Conservation (phyloP, 1,140 invertebrate species). For the Venturia canescens region DNA sequence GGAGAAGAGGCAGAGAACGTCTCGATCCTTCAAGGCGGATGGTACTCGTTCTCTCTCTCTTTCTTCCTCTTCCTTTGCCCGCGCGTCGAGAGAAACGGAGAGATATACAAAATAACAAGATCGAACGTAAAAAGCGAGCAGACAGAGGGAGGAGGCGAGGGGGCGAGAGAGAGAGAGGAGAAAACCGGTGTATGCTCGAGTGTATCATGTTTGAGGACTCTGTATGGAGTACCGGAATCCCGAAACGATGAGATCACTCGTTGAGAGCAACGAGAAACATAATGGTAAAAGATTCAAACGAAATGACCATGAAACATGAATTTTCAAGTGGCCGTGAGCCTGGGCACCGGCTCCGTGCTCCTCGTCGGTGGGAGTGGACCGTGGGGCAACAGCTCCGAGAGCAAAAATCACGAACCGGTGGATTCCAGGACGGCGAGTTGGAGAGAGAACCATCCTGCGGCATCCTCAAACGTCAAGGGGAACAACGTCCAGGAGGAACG, state of each 20-base stretch:
- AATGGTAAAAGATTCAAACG: constrained; percentile 40
- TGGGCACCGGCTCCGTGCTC: constrained; percentile 72
- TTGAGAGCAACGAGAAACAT: background rate
- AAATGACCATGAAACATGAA: constrained; percentile 68
- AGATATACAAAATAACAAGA: background rate
- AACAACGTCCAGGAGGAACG: background rate
- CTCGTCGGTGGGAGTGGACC: constrained; percentile 61
- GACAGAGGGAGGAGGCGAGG: background rate
- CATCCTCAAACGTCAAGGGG: background rate
- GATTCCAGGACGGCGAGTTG: no score
- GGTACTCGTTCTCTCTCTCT: background rate
- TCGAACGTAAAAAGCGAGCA: background rate
- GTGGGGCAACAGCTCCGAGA: constrained; percentile 12
- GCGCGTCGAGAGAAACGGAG: background rate
- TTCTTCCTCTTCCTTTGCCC: background rate
- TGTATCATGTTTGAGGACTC: constrained; percentile 3
- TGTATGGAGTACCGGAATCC: constrained; percentile 19
- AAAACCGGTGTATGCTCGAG: constrained; percentile 3
- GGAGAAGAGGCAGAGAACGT: background rate
- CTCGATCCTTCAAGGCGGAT: background rate
- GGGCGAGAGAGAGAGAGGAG: background rate
- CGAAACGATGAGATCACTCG: constrained; percentile 37
- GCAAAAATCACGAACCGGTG: no score
- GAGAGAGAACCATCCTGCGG: background rate
- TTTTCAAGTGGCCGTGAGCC: constrained; percentile 75